Evolutionary conservation across 1,140 invertebrate species (phyloP), one percentile per base, ranked within the genome.

Genomic region (Steinernema khuongi): DNA sequence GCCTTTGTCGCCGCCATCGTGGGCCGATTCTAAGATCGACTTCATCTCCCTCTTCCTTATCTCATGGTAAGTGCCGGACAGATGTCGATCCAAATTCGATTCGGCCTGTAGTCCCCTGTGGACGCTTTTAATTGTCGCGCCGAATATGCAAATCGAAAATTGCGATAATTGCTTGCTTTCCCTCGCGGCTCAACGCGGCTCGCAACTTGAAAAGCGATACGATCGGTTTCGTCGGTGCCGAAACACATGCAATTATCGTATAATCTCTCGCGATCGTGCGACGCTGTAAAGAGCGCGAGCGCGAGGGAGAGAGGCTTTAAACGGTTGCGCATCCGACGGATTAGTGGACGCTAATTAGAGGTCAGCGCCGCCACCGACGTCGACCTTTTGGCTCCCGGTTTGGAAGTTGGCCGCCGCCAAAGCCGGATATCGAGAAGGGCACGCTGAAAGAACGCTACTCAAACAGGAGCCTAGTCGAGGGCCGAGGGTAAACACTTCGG

Each of bases 301-400:
- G n/a, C n/a, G n/a, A n/a, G n/a, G n/a, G n/a, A n/a, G n/a, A n/a
- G n/a, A n/a, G 14, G 50, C 36, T 60, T 60, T 60, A 60, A 60
- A 60, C 50, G 50, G 50, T 26, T 17, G 50, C 50, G 50, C 50
- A 60, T 60, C 50, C 50, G 50, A 60, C 50, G 50, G 50, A 60
- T 60, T 60, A 60, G 50, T 60, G 14, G 50, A 60, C 50, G 50
- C 50, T 60, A 60, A 60, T 60, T 60, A 60, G 50, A 60, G 50
- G 50, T 60, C 50, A 60, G 4, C 22, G 50, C 50, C 22, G 50
- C 19, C 50, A 26, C 4, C 50, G 50, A 7, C 50, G 19, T 60
- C 50, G 50, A 11, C 50, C 14, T 60, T 60, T 60, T 60, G 19
- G 26, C 50, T 22, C 7, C 22, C n/a, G n/a, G 14, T 22, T 60